phyloP scores from a whole-genome alignment of 2,113 vertebrate species.

The Hippocampus abdominalis region DNA sequence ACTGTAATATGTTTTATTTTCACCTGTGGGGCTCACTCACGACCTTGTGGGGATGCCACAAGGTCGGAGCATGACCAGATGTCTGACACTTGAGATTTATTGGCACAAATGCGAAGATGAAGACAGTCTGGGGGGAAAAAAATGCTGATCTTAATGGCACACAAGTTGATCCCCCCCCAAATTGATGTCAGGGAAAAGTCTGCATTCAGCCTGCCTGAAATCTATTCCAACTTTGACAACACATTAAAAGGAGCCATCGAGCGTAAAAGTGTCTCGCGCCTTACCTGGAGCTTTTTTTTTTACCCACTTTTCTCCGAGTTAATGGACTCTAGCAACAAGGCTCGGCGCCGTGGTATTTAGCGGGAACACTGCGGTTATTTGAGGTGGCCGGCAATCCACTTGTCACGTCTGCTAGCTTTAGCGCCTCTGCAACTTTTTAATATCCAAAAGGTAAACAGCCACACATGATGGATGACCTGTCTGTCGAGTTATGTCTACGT shows the following conservation, averaged over 20 bases:
- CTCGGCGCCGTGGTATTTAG: neutral
- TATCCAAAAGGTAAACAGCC: neutral
- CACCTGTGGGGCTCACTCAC: too few relatives aligned
- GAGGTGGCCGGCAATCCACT: neutral
- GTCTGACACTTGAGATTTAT: too few relatives aligned
- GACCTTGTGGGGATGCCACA: too few relatives aligned
- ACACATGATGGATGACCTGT: neutral
- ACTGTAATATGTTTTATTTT: too few relatives aligned
- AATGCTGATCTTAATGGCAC: neutral
- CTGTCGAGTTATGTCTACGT: neutral
- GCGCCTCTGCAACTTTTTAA: neutral
- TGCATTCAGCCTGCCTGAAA: neutral
- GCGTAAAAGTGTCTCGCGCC: neutral
- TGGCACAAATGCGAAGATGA: too few relatives aligned
- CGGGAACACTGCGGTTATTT: neutral
- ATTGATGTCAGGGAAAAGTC: neutral
- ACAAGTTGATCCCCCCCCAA: neutral
- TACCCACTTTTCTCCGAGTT: neutral
- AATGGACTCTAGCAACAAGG: neutral
- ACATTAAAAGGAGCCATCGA: slow-evolving; percentile 2
- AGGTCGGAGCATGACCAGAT: too few relatives aligned
- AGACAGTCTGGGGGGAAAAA: too few relatives aligned
- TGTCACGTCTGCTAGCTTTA: neutral
- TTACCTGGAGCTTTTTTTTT: neutral
- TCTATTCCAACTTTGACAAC: neutral